phyloP scores from a whole-genome alignment of 2,797 vertebrate species.

The Coccyzus lansbergi region DNA sequence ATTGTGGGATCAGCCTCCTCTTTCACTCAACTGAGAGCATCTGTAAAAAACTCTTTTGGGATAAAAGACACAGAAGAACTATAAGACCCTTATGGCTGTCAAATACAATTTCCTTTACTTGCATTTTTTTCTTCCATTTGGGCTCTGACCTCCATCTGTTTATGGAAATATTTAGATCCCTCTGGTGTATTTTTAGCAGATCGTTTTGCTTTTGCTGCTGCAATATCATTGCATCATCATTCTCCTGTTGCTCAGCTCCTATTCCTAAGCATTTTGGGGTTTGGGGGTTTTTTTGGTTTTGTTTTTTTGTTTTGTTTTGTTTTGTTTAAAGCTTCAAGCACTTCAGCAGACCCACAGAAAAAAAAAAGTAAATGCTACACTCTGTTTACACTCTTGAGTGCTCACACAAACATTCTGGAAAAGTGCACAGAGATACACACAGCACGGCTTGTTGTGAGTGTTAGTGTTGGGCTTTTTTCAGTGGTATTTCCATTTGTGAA shows the following conservation, averaged over 20 bases:
- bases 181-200: conserved; percentile 78
- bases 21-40: conserved; percentile 51
- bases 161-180: conserved; percentile 75
- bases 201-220: conserved; percentile 71
- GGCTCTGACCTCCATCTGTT: conserved; percentile 76
- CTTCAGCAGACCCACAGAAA: neutral
- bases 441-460: neutral
- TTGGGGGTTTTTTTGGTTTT: accelerated
- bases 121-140: conserved; percentile 71
- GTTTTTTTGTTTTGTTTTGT: neutral
- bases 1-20: conserved; percentile 6
- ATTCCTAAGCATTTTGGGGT: neutral
- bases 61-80: conserved; percentile 74
- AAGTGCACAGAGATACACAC: neutral
- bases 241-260: conserved; percentile 35
- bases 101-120: conserved; percentile 78
- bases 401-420: neutral
- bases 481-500: neutral
- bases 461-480: neutral
- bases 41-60: conserved; percentile 66
- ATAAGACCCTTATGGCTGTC: conserved; percentile 77
- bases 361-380: neutral
- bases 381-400: neutral
- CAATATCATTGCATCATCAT: conserved; percentile 69
- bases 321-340: neutral